A percentile compares a stretch with the other conserved stretches of the same genome.
Conservation (phyloP, 1,140 invertebrate genomes). For the Copidosoma floridanum region DNA sequence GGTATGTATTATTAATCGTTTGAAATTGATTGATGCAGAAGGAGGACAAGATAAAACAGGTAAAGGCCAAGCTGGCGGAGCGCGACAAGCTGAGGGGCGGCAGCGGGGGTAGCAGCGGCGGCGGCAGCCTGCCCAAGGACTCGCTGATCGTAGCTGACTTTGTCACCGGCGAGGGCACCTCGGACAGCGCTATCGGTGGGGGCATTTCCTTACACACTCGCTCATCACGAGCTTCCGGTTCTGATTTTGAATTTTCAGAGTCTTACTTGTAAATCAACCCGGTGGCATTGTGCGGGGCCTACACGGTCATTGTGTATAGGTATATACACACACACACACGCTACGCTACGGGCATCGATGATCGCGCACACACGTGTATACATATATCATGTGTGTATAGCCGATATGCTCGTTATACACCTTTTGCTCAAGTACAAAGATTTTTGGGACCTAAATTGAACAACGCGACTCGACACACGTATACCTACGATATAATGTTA, state of each 20-base stretch:
- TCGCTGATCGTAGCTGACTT: constrained; percentile 68
- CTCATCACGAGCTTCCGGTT: constrained; percentile 74
- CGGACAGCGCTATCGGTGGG: constrained; percentile 71
- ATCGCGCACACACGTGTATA: no score
- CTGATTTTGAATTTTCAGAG: constrained; percentile 84
- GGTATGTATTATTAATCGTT: not conserved
- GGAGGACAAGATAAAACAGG: constrained; percentile 80
- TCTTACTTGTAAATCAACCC: constrained; percentile 70
- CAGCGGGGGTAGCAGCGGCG: constrained; percentile 27
- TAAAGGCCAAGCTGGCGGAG: constrained; percentile 77
- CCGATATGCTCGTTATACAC: not conserved
- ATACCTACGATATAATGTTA: no score
- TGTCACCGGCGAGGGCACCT: constrained; percentile 73
- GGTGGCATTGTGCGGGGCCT: constrained; percentile 9
- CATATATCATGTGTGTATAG: no score
- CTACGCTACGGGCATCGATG: no score
- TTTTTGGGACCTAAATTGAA: constrained; percentile 22
- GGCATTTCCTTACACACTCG: constrained; percentile 71
- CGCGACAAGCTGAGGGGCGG: constrained; percentile 60
- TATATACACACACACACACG: no score
- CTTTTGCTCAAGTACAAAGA: constrained; percentile 17
- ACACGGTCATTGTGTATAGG: not conserved
- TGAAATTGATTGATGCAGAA: constrained; percentile 62
- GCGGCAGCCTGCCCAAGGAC: constrained; percentile 48
- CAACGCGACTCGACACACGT: no score